These are phyloP conservation scores for Eristalinus aeneus DNA, from an alignment of 2,888 invertebrate species.

Conservation along the genomic window DNA sequence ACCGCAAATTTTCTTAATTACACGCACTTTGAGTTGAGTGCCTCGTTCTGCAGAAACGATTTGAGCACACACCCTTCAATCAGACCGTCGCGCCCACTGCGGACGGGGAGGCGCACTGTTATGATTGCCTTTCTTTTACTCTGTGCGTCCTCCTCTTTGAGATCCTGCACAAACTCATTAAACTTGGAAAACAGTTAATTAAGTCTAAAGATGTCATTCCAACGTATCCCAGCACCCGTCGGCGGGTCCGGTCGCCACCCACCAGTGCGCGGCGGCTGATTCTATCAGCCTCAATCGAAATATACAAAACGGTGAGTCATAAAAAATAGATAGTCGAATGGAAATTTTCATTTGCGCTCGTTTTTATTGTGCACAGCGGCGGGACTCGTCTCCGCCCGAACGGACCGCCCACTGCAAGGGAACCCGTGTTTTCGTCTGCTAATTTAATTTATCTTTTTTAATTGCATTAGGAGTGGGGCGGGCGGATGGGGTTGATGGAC, in stretches of 20 bases:
- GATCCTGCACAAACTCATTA: constrained; percentile 39
- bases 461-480: constrained; percentile 45
- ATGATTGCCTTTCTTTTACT: constrained; percentile 23
- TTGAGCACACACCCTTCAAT: neutral
- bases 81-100: neutral
- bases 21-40: constrained; percentile 28
- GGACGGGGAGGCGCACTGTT: neutral
- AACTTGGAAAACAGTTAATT: constrained; percentile 62
- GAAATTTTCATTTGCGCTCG: constrained; percentile 36
- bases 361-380: neutral
- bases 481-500: constrained; percentile 4
- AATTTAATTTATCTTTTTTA: constrained; percentile 69
- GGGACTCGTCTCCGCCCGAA: neutral
- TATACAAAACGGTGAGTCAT: constrained; percentile 48
- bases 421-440: constrained; percentile 49
- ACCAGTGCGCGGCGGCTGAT: neutral
- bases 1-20: constrained; percentile 42
- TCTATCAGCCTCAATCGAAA: constrained; percentile 40
- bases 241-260: neutral
- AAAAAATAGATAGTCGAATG: constrained; percentile 60
- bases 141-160: neutral
- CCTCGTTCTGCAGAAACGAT: neutral
- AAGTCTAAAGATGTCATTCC: constrained; percentile 53
- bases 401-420: constrained; percentile 5
- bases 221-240: constrained; percentile 3